Evolutionary conservation across 2,888 invertebrate genomes (phyloP).

Genomic region (Acleris sparsana): DNA sequence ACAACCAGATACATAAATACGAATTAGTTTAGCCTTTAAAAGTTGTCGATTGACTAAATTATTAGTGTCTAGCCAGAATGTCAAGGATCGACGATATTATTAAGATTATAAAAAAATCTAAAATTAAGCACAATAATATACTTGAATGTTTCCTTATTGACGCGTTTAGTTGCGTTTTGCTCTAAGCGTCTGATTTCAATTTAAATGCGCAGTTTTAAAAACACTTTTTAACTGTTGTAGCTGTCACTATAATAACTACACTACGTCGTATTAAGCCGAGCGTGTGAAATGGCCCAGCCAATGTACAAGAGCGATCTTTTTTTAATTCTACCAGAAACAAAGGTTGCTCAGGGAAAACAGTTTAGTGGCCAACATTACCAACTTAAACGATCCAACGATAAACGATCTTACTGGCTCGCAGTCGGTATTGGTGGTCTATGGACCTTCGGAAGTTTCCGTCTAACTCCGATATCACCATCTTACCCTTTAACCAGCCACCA

Average conservation of each 20-base stretch:
- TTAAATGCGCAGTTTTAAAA: slow-evolving; percentile 28
- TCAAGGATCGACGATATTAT: neutral
- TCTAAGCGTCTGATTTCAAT: slow-evolving; percentile 19
- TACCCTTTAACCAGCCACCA: too few relatives aligned
- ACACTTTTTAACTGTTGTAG: slow-evolving; percentile 24
- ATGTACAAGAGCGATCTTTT: slow-evolving; percentile 16
- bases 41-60: neutral
- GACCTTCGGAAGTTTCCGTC: too few relatives aligned
- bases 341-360: slow-evolving; percentile 4
- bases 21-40: neutral
- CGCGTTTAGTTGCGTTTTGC: neutral
- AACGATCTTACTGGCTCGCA: too few relatives aligned
- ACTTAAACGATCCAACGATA: slow-evolving; percentile 5
- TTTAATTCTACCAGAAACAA: slow-evolving; percentile 27
- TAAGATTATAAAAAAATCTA: neutral
- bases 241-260: slow-evolving; percentile 33
- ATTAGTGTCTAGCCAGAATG: neutral
- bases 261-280: slow-evolving; percentile 12
- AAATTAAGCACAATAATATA: neutral
- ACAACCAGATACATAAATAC: neutral
- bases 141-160: slow-evolving; percentile 8
- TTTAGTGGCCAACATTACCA: slow-evolving; percentile 14
- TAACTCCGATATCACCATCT: too few relatives aligned
- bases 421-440: too few relatives aligned
- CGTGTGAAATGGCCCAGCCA: slow-evolving; percentile 25